A percentile compares a stretch with the other conserved stretches of the same genome.
phyloP scores from a whole-genome alignment of 2,888 invertebrate species.

The Rhimphoctona megacephalus region DNA sequence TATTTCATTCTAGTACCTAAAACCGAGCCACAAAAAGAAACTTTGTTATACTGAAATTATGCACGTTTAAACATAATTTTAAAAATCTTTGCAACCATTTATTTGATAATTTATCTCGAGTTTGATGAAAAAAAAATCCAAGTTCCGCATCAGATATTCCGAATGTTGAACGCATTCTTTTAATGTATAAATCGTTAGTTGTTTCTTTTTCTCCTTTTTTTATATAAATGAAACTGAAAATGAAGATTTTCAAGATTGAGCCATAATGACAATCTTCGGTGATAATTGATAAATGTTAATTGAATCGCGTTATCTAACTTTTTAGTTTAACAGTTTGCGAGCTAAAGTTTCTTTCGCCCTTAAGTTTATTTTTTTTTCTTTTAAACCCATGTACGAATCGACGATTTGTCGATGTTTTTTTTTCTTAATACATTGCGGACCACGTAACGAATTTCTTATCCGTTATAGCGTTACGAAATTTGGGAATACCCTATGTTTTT shows the following conservation, averaged over 20 bases:
- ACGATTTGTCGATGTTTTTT: constrained; percentile 38
- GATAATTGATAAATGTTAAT: constrained; percentile 54
- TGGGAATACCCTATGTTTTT: neutral
- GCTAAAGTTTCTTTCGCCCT: constrained; percentile 8
- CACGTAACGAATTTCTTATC: constrained; percentile 5
- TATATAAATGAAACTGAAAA: constrained; percentile 5
- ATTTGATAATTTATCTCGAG: neutral
- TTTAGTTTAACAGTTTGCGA: constrained; percentile 55
- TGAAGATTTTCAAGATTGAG: constrained; percentile 25
- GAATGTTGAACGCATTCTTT: constrained; percentile 7
- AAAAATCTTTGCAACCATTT: neutral
- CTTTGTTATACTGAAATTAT: neutral
- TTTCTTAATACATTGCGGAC: neutral
- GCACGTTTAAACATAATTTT: neutral
- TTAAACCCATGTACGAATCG: constrained; percentile 33
- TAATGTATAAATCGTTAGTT: constrained; percentile 35
- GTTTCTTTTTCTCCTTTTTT: constrained; percentile 31
- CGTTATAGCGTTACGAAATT: constrained; percentile 1
- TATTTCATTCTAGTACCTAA: neutral
- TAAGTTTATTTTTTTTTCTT: constrained; percentile 18
- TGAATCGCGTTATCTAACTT: constrained; percentile 53
- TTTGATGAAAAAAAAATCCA: neutral
- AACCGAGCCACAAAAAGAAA: neutral
- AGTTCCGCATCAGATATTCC: neutral
- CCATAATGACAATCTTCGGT: constrained; percentile 62